phyloP scores from a whole-genome alignment of 2,888 invertebrate genomes.

The Sarcophaga rosellei region DNA sequence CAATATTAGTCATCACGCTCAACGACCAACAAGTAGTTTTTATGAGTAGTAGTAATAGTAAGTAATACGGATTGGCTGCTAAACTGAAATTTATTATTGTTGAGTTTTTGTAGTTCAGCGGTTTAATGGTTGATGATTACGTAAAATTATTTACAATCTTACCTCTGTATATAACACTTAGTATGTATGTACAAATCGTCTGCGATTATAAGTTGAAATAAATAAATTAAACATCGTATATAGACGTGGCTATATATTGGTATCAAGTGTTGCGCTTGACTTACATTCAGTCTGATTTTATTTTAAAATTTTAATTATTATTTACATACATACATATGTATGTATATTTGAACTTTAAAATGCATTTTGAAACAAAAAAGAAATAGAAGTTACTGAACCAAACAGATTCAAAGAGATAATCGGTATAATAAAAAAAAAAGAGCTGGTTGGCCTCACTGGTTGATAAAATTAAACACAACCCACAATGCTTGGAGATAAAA shows the following conservation, averaged over 20 bases:
- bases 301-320: slow-evolving; percentile 26
- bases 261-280: slow-evolving; percentile 48
- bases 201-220: not conserved
- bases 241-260: not conserved
- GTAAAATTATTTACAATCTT: slow-evolving; percentile 34
- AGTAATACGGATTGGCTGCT: not conserved
- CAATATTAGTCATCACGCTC: slow-evolving; percentile 47
- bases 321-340: too few relatives aligned
- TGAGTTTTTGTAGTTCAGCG: slow-evolving; percentile 64
- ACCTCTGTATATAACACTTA: not conserved
- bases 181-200: not conserved
- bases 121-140: slow-evolving; percentile 62
- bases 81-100: slow-evolving; percentile 20
- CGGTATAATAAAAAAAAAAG: too few relatives aligned
- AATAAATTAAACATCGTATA: not conserved
- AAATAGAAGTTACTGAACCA: not conserved
- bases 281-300: slow-evolving; percentile 33
- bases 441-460: too few relatives aligned
- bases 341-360: not conserved
- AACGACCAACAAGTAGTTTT: not conserved
- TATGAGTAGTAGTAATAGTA: not conserved
- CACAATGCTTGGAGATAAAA: too few relatives aligned
- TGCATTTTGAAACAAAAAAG: not conserved
- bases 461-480: too few relatives aligned
- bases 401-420: not conserved